phyloP scores from a whole-genome alignment of 2,113 vertebrate species.

The Rhegmatorhina hoffmannsi region DNA sequence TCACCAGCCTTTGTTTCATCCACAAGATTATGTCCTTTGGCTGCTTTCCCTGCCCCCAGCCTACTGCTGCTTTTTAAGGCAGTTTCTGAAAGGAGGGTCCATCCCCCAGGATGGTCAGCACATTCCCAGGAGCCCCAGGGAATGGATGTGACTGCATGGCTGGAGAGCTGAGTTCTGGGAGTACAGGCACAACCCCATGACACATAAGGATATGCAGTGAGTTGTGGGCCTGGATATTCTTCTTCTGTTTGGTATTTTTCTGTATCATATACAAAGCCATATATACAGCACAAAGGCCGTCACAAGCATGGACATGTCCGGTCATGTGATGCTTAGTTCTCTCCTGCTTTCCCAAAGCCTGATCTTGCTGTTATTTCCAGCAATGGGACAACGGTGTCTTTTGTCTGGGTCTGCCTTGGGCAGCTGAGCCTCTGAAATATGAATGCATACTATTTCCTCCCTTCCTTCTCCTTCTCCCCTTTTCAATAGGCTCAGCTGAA shows the following conservation, averaged over 20 bases:
- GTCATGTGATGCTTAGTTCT: not conserved
- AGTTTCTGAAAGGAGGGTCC: not conserved
- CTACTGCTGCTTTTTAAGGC: not conserved
- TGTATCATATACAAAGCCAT: not conserved
- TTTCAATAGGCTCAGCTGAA: not conserved
- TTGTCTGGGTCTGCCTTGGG: slow-evolving; percentile 15
- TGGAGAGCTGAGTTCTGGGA: not conserved
- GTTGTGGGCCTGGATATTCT: not conserved
- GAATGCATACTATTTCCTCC: not conserved
- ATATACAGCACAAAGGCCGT: not conserved
- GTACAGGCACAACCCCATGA: fast-evolving
- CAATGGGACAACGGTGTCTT: not conserved
- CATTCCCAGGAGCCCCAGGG: not conserved
- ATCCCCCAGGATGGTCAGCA: fast-evolving
- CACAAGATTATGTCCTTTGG: not conserved
- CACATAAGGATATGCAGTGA: fast-evolving
- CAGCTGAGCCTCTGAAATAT: not conserved
- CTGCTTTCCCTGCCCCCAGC: not conserved
- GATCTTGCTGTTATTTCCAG: not conserved
- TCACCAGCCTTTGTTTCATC: not conserved
- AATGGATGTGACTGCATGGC: not conserved
- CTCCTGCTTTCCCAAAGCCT: not conserved
- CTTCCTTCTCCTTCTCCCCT: not conserved
- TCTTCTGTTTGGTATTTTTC: not conserved
- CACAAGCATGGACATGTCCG: not conserved